Percentiles rank a stretch among this genome's conserved stretches.
These are phyloP conservation scores for Gallinago solitaria DNA, from an alignment of 2,797 vertebrate genomes.

Conservation along the genomic window DNA sequence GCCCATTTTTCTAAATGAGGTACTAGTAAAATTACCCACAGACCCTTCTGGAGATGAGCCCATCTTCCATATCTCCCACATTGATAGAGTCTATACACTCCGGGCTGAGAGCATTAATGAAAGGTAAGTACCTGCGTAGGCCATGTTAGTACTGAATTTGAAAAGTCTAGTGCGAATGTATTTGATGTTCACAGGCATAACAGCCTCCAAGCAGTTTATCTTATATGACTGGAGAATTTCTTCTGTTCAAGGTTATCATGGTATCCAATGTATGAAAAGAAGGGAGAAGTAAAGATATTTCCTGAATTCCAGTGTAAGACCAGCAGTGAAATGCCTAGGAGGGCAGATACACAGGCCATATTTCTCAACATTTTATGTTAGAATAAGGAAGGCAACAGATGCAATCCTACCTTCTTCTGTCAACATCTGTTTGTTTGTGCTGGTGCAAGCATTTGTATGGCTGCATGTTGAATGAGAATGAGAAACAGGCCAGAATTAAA, in stretches of 20 bases:
- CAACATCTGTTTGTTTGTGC: neutral
- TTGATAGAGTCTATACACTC: slow-evolving; percentile 95
- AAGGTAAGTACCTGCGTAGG: slow-evolving; percentile 75
- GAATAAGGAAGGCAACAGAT: neutral
- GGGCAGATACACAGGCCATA: neutral
- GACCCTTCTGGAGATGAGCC: slow-evolving; percentile 99
- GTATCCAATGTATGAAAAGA: neutral
- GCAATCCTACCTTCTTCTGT: neutral
- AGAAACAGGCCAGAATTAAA: neutral
- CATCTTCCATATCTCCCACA: slow-evolving; percentile 98
- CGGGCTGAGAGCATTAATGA: slow-evolving; percentile 96
- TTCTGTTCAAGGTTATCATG: neutral
- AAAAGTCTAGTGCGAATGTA: neutral
- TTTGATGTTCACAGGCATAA: neutral
- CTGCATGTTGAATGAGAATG: neutral
- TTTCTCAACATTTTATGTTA: neutral
- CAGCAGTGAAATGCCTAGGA: neutral
- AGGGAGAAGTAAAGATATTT: neutral
- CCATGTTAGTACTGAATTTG: too few relatives aligned
- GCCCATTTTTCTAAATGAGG: slow-evolving; percentile 98
- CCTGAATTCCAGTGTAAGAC: neutral
- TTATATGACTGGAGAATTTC: neutral
- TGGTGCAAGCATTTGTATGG: neutral
- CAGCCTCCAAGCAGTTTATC: neutral
- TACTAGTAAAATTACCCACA: slow-evolving; percentile 95